Percentiles rank a stretch among this genome's conserved stretches.
These are phyloP conservation scores for Lindbergichthys nudifrons DNA, from an alignment of 2,797 vertebrate species.

Conservation along the genomic window DNA sequence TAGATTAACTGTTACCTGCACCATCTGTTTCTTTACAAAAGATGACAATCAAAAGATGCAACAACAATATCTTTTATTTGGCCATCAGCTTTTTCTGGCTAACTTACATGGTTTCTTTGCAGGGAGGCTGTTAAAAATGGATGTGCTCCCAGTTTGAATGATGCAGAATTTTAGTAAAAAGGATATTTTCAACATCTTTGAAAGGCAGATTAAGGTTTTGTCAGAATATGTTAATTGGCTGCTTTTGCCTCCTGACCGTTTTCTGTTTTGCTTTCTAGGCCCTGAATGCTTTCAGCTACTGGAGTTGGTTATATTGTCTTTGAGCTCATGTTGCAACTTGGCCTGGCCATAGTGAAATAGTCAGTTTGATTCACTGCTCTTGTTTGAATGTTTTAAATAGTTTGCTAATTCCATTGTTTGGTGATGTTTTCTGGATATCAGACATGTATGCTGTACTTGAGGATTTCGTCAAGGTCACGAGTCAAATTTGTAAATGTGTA, in stretches of 20 bases:
- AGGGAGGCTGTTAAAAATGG: slow-evolving; percentile 41
- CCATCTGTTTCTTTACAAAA: slow-evolving; percentile 22
- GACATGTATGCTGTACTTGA: neutral
- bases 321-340: slow-evolving; percentile 5
- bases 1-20: neutral
- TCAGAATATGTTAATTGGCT: slow-evolving; percentile 32
- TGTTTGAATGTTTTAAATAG: neutral
- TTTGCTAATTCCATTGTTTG: neutral
- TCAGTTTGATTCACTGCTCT: neutral
- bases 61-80: neutral
- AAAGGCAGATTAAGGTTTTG: slow-evolving; percentile 48
- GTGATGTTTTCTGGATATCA: neutral
- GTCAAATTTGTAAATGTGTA: neutral
- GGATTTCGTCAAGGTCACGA: neutral
- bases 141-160: slow-evolving; percentile 37
- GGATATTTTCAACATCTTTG: slow-evolving; percentile 60
- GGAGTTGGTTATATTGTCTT: neutral
- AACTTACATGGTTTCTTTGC: slow-evolving; percentile 17
- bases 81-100: slow-evolving; percentile 4
- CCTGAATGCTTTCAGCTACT: neutral
- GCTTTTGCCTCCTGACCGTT: slow-evolving; percentile 49
- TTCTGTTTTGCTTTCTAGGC: neutral
- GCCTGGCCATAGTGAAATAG: neutral
- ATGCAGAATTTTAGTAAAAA: slow-evolving; percentile 26
- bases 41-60: neutral